These are phyloP conservation scores for Deroplatys truncata DNA, from an alignment of 2,888 invertebrate genomes.

Conservation along the genomic window DNA sequence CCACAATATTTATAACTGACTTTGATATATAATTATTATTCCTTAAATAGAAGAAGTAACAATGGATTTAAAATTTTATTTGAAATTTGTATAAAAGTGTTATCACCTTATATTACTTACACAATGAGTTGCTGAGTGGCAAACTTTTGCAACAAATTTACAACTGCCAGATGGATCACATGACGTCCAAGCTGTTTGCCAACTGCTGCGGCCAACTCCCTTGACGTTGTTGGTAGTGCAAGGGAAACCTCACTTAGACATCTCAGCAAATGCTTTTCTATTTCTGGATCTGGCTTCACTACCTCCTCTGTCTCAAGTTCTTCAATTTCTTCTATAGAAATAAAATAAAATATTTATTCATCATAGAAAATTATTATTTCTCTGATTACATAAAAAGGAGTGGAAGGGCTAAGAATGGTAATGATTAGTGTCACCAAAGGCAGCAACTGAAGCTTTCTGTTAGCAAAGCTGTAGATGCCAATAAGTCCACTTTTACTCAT, in stretches of 20 bases:
- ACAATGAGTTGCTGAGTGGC: slow-evolving; percentile 67
- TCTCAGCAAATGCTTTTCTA: slow-evolving; percentile 61
- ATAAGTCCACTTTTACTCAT: too few relatives aligned
- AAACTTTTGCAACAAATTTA: slow-evolving; percentile 72
- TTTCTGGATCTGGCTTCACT: slow-evolving; percentile 50
- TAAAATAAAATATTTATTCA: background rate
- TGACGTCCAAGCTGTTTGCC: slow-evolving; percentile 48
- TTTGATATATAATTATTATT: too few relatives aligned
- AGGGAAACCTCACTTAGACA: slow-evolving; percentile 65
- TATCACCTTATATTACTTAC: background rate
- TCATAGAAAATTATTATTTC: background rate
- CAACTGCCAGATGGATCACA: slow-evolving; percentile 59
- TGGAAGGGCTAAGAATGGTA: background rate
- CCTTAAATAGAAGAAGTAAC: too few relatives aligned
- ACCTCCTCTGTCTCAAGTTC: slow-evolving; percentile 29
- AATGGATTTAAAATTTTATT: too few relatives aligned
- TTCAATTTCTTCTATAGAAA: slow-evolving; percentile 33
- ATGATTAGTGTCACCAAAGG: background rate
- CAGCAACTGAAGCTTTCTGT: too few relatives aligned
- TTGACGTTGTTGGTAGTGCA: slow-evolving; percentile 66
- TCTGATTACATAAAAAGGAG: background rate
- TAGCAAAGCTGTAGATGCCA: too few relatives aligned
- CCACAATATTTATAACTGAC: too few relatives aligned
- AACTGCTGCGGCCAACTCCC: slow-evolving; percentile 56
- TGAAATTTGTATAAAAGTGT: too few relatives aligned